Evolutionary conservation across 2,888 invertebrate genomes (phyloP).

Genomic region (Antheraea assamensis): DNA sequence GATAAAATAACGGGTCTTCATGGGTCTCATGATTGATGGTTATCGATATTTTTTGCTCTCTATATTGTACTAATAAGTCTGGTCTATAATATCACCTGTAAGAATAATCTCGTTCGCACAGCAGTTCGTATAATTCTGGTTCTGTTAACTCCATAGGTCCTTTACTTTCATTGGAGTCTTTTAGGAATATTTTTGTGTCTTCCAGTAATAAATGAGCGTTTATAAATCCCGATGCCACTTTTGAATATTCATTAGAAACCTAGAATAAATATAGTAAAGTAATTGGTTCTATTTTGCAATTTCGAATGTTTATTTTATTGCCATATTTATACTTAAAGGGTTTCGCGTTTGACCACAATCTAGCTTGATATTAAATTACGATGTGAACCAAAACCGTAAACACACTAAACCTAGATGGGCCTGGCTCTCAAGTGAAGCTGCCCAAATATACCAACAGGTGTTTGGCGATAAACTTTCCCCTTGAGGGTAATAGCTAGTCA

Average conservation of each 20-base stretch:
- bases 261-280: conserved; percentile 26
- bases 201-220: conserved; percentile 20
- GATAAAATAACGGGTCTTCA: too few species aligned
- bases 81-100: conserved; percentile 41
- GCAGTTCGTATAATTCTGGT: conserved; percentile 48
- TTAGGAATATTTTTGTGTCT: not conserved
- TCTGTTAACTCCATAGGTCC: conserved; percentile 34
- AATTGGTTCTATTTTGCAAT: not conserved
- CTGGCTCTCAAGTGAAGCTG: too few species aligned
- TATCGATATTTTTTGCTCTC: not conserved
- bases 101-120: conserved; percentile 43
- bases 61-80: not conserved
- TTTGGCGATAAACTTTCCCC: too few species aligned
- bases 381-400: too few species aligned
- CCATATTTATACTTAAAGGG: too few species aligned
- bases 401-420: too few species aligned
- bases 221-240: conserved; percentile 43
- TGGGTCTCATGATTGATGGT: too few species aligned
- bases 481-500: too few species aligned
- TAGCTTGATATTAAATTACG: too few species aligned
- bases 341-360: too few species aligned
- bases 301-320: too few species aligned
- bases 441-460: too few species aligned
- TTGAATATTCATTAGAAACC: conserved; percentile 44
- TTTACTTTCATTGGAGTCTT: conserved; percentile 11